Evolutionary conservation across 2,113 vertebrate species (phyloP), one percentile per base, ranked within the genome.

Genomic region (Tetrao urogallus): DNA sequence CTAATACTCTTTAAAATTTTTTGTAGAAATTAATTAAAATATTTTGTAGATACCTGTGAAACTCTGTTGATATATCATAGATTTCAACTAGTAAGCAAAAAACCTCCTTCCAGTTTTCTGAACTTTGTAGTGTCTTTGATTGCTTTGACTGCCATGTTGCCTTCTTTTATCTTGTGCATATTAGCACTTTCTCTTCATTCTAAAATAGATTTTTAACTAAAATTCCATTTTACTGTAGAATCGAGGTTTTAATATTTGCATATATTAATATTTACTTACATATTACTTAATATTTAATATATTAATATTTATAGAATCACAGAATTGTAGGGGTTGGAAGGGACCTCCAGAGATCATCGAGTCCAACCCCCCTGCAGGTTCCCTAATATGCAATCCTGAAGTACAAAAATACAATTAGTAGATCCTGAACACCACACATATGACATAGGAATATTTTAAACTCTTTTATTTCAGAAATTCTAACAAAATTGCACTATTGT

Each of bases 141-240:
- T 0, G 0, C 11, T 73, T 50, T 74, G 10, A 63, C 15, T 0
- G 1, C n/a, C 5, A 1, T 6, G 1, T 56, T 24, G 45, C 24
- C 40, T 67, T 43, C 47, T 69, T 72, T n/a, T 20, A 38, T 42
- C 5, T 34, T 21, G 32, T 56, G 30, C 11, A 58, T 0, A 1
- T 45, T 40, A 58, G 15, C 40, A 54, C 6, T 17, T 54, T 11
- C 28, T 42, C 43, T 88, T 67, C 42, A 54, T 21, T 83, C n/a
- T n/a, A 58, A 52, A 72, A 54, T 7, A 11, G 50, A 16, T 14
- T 76, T 76, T 58, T 65, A 13, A 36, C 27, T 64, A 38, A 65
- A 65, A 52, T 73, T 20, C 32, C 13, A 4, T 4, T 61, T 77
- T 66, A 12, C 7, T 77, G 21, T 48, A 38, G 38, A 72, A 48